phyloP scores from a whole-genome alignment of 2,113 vertebrate species.

The Cepphus grylle region DNA sequence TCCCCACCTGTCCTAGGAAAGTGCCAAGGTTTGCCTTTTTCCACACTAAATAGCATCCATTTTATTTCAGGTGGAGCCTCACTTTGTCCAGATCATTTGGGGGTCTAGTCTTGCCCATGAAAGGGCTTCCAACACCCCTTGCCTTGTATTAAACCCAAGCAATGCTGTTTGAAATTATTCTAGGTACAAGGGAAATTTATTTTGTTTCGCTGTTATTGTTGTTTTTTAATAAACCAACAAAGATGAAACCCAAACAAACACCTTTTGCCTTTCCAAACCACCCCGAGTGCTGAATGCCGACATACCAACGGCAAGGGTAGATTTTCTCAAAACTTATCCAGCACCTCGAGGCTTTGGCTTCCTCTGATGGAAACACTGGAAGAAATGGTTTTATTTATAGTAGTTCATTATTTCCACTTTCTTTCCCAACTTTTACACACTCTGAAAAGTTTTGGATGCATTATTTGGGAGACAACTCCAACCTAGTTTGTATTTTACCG shows the following conservation, averaged over 20 bases:
- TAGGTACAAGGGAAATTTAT: background rate
- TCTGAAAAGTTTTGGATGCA: background rate
- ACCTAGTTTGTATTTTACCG: background rate
- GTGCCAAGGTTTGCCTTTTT: background rate
- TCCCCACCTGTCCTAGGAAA: background rate
- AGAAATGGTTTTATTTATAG: background rate
- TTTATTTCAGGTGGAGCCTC: background rate
- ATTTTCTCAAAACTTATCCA: background rate
- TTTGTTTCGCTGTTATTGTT: background rate
- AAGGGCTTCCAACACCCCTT: background rate
- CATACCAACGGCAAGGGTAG: background rate
- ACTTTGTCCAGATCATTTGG: background rate
- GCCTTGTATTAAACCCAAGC: background rate
- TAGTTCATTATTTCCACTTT: constrained; percentile 24
- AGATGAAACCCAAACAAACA: background rate
- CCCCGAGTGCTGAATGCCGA: rapidly evolving
- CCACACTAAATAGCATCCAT: background rate
- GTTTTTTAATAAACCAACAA: background rate
- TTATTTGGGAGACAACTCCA: background rate
- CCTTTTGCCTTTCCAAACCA: background rate
- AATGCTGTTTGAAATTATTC: background rate
- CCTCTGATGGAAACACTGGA: background rate
- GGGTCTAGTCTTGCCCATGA: background rate
- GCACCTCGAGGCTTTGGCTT: constrained; percentile 8
- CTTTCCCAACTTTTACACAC: background rate